phyloP scores from a whole-genome alignment of 2,888 invertebrate genomes.

The Trichacis sp. region DNA sequence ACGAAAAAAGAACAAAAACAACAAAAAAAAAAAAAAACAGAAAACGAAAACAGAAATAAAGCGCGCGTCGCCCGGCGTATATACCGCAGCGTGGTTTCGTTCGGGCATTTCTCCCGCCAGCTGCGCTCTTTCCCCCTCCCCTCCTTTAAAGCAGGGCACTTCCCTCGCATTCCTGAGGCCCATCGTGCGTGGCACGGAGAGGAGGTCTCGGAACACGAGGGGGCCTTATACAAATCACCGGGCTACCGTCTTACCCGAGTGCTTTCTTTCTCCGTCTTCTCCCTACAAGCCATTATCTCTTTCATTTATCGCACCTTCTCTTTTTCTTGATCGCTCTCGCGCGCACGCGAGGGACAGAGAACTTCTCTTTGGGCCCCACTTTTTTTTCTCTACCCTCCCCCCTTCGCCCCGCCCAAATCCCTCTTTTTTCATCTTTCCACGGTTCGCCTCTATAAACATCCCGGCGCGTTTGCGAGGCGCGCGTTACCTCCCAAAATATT shows the following conservation, averaged over 20 bases:
- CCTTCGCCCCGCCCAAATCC: too few relatives aligned
- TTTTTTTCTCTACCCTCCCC: too few relatives aligned
- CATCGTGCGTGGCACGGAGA: conserved; percentile 49
- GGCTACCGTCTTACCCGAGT: conserved; percentile 67
- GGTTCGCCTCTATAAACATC: conserved; percentile 33
- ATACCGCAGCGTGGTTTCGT: conserved; percentile 56
- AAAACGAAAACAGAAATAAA: too few relatives aligned
- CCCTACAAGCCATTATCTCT: conserved; percentile 50
- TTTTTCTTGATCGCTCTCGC: conserved; percentile 30
- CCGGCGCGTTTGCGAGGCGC: conserved; percentile 26
- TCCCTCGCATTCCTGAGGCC: conserved; percentile 56
- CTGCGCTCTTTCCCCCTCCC: conserved; percentile 40
- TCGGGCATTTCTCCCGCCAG: conserved; percentile 33
- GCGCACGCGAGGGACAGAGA: conserved; percentile 32
- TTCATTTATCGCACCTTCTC: conserved; percentile 51
- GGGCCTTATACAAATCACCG: conserved; percentile 68
- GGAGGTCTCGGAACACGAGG: conserved; percentile 60
- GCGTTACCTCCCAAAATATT: conserved; percentile 50
- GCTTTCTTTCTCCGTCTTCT: conserved; percentile 43
- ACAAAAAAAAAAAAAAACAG: too few relatives aligned
- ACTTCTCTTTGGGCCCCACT: conserved; percentile 27
- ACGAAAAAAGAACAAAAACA: too few relatives aligned
- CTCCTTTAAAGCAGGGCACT: conserved; percentile 33
- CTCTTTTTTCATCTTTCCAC: conserved; percentile 28
- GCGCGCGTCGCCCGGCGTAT: conserved; percentile 60